Evolutionary conservation across 2,888 invertebrate genomes (phyloP).

Genomic region (Cinara cedri): DNA sequence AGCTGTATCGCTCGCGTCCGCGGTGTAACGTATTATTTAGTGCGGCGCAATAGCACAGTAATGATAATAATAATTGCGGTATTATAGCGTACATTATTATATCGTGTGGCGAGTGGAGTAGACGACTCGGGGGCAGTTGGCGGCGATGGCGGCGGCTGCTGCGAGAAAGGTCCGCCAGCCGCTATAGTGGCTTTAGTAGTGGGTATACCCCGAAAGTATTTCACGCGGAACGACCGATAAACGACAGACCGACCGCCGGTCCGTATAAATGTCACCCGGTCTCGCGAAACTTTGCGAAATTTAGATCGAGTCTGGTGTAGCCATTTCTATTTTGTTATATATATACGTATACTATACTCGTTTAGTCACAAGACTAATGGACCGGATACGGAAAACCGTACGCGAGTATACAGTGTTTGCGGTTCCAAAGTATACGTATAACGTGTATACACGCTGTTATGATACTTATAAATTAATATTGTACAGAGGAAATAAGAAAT

Average conservation of each 20-base stretch:
- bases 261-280: slow-evolving; percentile 23
- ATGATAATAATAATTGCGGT: background rate
- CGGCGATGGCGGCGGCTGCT: background rate
- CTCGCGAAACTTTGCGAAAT: slow-evolving; percentile 30
- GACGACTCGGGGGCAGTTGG: background rate
- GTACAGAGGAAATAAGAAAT: background rate
- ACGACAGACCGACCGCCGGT: slow-evolving; percentile 26
- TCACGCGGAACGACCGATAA: slow-evolving; percentile 53
- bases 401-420: background rate
- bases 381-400: slow-evolving; percentile 8
- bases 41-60: background rate
- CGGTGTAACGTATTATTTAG: no score
- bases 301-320: background rate
- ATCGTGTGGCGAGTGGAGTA: no score
- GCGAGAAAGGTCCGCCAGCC: slow-evolving; percentile 13
- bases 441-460: background rate
- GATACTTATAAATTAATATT: background rate
- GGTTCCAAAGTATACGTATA: background rate
- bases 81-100: background rate
- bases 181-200: no score
- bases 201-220: slow-evolving; percentile 20
- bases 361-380: slow-evolving; percentile 33
- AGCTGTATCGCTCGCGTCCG: no score
- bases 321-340: slow-evolving; percentile 6
- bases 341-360: background rate